Conservation (phyloP, 2,888 invertebrate species). For the Drosophila algonquin region DNA sequence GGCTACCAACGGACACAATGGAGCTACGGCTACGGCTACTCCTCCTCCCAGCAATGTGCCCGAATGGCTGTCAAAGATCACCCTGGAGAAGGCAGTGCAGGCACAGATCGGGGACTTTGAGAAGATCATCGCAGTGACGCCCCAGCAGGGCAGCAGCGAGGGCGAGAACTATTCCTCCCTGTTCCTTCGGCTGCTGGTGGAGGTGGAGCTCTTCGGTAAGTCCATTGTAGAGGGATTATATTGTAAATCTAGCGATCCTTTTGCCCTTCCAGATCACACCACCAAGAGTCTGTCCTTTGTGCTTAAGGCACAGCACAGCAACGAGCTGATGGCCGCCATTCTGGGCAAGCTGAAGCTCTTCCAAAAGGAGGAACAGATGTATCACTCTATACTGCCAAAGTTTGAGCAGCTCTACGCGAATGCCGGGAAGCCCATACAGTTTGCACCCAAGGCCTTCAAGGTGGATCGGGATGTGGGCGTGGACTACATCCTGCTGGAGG, state of each 20-base stretch:
- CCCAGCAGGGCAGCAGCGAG: conserved; percentile 42
- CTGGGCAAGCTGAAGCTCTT: conserved; percentile 72
- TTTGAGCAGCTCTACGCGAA: conserved; percentile 78
- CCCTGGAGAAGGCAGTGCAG: conserved; percentile 69
- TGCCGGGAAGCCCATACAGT: conserved; percentile 69
- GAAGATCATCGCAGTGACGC: conserved; percentile 58
- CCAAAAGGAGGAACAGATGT: conserved; percentile 81
- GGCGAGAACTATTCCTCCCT: conserved; percentile 78
- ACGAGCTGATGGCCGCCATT: conserved; percentile 69
- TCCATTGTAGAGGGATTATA: too few relatives aligned
- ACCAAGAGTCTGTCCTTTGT: conserved; percentile 69
- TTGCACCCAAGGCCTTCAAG: conserved; percentile 78
- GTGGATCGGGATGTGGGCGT: conserved; percentile 71
- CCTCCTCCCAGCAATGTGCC: conserved; percentile 51
- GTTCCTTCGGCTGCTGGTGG: conserved; percentile 75
- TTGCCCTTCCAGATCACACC: conserved; percentile 55
- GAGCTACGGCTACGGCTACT: background rate
- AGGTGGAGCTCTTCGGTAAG: conserved; percentile 74
- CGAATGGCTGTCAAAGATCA: conserved; percentile 69
- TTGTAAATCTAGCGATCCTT: background rate
- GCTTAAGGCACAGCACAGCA: conserved; percentile 70
- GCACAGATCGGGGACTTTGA: conserved; percentile 68
- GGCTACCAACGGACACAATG: conserved; percentile 52
- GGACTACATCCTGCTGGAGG: conserved; percentile 81
- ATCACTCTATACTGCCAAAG: conserved; percentile 77